These are phyloP conservation scores for Zaprionus gabonicus DNA, from an alignment of 1,140 invertebrate species.

Conservation along the genomic window DNA sequence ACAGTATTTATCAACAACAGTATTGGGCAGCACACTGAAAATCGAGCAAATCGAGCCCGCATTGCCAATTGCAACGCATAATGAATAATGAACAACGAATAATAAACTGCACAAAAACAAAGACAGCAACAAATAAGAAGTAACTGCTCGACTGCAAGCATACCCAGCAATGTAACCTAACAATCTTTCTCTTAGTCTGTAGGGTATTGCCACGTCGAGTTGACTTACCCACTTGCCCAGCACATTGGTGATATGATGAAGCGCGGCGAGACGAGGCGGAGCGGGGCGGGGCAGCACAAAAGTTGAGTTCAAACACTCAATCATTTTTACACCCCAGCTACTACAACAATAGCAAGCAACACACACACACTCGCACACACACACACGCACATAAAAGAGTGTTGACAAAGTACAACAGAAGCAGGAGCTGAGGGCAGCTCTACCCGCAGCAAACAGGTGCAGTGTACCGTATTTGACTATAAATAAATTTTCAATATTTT, in stretches of 20 bases:
- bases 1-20: not conserved
- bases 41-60: not conserved
- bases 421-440: not conserved
- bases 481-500: constrained; percentile 79
- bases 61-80: not conserved
- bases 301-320: constrained; percentile 77
- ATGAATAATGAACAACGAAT: constrained; percentile 1
- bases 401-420: constrained; percentile 35
- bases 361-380: constrained; percentile 18
- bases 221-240: not conserved
- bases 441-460: constrained; percentile 61
- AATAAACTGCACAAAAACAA: not conserved
- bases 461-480: constrained; percentile 75
- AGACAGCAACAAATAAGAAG: not conserved
- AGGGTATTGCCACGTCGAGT: not conserved
- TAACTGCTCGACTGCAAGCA: not conserved
- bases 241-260: constrained; percentile 4
- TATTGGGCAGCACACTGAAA: not conserved
- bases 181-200: not conserved
- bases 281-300: constrained; percentile 50
- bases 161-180: not conserved
- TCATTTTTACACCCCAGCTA: constrained; percentile 73
- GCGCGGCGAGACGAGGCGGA: constrained; percentile 5
- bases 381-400: constrained; percentile 18
- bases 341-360: constrained; percentile 45